Conservation (phyloP, 2,888 invertebrate species). For the Mythimna pallens region DNA sequence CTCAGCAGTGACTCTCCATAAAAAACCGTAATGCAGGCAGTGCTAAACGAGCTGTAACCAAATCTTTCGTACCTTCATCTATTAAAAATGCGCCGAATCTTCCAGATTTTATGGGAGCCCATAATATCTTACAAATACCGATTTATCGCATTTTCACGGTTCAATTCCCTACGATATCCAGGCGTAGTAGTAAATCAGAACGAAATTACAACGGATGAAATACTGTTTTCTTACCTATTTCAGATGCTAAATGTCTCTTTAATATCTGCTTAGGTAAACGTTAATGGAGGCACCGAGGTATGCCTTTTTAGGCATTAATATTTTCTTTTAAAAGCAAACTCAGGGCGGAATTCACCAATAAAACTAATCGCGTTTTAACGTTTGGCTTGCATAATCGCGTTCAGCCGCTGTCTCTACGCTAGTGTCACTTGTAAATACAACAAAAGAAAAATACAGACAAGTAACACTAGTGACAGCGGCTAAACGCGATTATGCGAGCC, state of each 20-base stretch:
- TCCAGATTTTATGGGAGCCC: constrained; percentile 35
- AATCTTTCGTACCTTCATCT: constrained; percentile 2
- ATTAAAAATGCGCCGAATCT: constrained; percentile 51
- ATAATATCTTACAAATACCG: constrained; percentile 57
- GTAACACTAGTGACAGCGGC: too few relatives aligned
- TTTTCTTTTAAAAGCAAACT: neutral
- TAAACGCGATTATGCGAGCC: too few relatives aligned
- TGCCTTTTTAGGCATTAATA: neutral
- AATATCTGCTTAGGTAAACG: constrained; percentile 13
- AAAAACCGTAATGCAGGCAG: neutral
- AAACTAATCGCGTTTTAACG: too few relatives aligned
- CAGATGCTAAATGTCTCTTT: constrained; percentile 19
- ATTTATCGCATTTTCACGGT: constrained; percentile 72
- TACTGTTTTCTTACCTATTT: constrained; percentile 61
- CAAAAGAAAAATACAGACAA: too few relatives aligned
- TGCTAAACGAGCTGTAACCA: neutral
- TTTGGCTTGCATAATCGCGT: too few relatives aligned
- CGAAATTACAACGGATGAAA: constrained; percentile 68
- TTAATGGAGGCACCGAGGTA: neutral
- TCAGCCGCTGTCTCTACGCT: too few relatives aligned
- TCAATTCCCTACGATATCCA: constrained; percentile 69
- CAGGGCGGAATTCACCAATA: too few relatives aligned
- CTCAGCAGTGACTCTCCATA: neutral
- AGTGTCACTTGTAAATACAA: too few relatives aligned
- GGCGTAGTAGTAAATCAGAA: constrained; percentile 69